These are phyloP conservation scores for Hirudinaria manillensis DNA, from an alignment of 2,888 invertebrate genomes.

Conservation along the genomic window DNA sequence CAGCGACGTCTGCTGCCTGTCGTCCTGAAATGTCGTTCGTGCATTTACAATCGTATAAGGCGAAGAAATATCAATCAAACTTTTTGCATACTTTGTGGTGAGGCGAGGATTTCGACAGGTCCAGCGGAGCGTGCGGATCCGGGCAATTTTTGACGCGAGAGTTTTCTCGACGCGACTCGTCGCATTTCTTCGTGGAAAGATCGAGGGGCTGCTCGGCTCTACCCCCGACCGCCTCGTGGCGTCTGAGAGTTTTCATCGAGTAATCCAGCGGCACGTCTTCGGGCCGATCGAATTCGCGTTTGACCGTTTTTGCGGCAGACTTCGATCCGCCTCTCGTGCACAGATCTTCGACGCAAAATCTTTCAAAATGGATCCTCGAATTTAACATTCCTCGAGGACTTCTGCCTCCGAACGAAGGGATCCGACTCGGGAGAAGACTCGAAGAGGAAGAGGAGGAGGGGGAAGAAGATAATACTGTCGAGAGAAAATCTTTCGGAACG, in stretches of 20 bases:
- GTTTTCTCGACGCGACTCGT: not conserved
- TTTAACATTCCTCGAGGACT: no score
- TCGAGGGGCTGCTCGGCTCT: not conserved
- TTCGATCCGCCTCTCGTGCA: not conserved
- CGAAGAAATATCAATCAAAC: not conserved
- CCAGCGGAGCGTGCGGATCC: not conserved
- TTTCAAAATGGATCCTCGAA: no score
- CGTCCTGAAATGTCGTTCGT: not conserved
- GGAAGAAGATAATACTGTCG: conserved; percentile 3
- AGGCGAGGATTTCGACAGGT: not conserved
- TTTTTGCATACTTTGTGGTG: not conserved
- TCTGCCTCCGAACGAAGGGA: not conserved
- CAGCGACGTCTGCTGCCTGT: not conserved
- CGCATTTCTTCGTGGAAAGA: conserved; percentile 8
- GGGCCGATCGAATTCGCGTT: not conserved
- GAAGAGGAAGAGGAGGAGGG: conserved; percentile 18
- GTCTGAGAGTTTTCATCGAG: not conserved
- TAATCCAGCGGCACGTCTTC: not conserved
- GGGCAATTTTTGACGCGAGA: not conserved
- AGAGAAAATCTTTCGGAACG: not conserved
- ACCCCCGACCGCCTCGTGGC: not conserved
- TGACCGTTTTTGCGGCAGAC: not conserved
- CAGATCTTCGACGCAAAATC: not conserved
- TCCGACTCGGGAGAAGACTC: not conserved
- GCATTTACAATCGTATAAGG: not conserved